A percentile compares a stretch with the other conserved stretches of the same genome.
phyloP scores from a whole-genome alignment of 2,888 invertebrate species.

The Cepaea hortensis region DNA sequence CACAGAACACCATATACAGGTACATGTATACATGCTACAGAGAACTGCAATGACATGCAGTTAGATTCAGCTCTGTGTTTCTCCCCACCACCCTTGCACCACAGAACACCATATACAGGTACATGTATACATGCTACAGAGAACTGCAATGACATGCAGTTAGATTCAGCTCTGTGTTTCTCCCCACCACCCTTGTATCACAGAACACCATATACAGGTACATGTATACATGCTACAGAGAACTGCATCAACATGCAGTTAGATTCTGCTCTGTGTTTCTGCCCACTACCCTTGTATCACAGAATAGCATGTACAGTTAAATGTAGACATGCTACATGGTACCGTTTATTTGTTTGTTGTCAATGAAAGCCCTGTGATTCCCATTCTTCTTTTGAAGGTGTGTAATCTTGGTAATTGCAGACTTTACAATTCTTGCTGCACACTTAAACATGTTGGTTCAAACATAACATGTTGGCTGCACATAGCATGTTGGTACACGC shows the following conservation, averaged over 20 bases:
- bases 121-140: neutral
- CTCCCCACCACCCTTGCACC: constrained; percentile 78
- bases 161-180: constrained; percentile 79
- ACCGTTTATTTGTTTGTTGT: constrained; percentile 76
- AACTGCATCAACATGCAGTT: constrained; percentile 77
- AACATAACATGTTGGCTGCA: too few species aligned
- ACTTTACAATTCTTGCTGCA: too few species aligned
- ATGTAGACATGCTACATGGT: neutral
- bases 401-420: too few species aligned
- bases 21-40: constrained; percentile 17
- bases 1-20: constrained; percentile 55
- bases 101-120: constrained; percentile 56
- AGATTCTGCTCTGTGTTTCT: constrained; percentile 79
- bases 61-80: constrained; percentile 79
- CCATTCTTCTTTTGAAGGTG: constrained; percentile 78
- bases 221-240: neutral
- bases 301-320: constrained; percentile 43
- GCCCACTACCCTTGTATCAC: constrained; percentile 77
- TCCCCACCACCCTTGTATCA: constrained; percentile 78
- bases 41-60: constrained; percentile 75
- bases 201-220: constrained; percentile 48
- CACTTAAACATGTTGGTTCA: too few species aligned
- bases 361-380: constrained; percentile 80
- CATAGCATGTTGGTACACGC: too few species aligned
- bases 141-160: constrained; percentile 75